Conservation (phyloP, 2,888 invertebrate genomes). For the Torymus tubicola region DNA sequence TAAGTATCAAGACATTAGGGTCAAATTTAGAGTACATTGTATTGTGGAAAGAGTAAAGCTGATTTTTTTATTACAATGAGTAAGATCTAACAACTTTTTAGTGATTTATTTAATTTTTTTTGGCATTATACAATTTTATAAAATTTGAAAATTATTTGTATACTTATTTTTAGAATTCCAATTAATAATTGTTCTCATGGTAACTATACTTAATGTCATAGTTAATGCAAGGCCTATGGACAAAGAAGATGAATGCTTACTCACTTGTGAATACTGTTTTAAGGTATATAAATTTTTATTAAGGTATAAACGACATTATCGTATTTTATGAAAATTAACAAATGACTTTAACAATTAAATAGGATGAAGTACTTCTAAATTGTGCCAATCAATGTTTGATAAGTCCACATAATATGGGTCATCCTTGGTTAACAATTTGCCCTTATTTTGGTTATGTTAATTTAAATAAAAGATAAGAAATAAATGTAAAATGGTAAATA, state of each 20-base stretch:
- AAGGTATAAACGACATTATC: conserved; percentile 31
- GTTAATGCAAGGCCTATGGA: conserved; percentile 20
- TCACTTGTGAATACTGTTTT: conserved; percentile 35
- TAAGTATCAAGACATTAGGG: conserved; percentile 35
- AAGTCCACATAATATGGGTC: conserved; percentile 34
- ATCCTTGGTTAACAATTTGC: conserved; percentile 21
- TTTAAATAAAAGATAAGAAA: conserved; percentile 29
- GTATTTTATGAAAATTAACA: conserved; percentile 28
- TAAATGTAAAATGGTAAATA: conserved; percentile 24
- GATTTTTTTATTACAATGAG: conserved; percentile 22
- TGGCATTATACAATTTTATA: neutral
- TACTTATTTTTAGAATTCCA: conserved; percentile 19
- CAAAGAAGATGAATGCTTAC: conserved; percentile 38
- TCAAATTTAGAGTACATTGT: neutral
- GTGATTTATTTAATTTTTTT: conserved; percentile 1
- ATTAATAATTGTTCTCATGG: conserved; percentile 2
- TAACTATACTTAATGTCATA: conserved; percentile 10
- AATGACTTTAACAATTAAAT: conserved; percentile 34
- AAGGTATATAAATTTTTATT: conserved; percentile 50
- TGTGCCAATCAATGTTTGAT: conserved; percentile 44
- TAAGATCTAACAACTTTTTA: conserved; percentile 23
- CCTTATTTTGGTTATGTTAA: conserved; percentile 32
- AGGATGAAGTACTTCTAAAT: conserved; percentile 36
- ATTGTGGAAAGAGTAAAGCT: neutral
- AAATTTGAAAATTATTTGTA: neutral